Base-by-base conservation (phyloP, 2,113 vertebrate species). In the Acanthochromis polyacanthus region DNA sequence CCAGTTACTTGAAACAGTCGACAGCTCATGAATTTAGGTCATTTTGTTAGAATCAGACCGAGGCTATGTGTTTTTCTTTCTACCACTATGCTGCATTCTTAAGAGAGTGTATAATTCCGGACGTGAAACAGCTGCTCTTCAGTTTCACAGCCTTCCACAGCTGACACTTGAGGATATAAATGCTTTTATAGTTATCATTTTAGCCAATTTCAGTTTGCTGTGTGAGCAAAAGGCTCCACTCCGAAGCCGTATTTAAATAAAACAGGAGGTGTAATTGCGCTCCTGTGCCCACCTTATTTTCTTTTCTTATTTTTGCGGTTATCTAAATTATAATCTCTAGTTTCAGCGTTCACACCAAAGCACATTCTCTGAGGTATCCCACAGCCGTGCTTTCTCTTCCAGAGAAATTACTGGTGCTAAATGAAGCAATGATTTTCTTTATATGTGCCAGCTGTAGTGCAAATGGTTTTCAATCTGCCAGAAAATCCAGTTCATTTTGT, bases 291-390 rank as follows among this genome's bases (percentile, higher is more conserved):
- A 76, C 66, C 43, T 67, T 80, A 64, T 86, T 59, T 78, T 62
- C 50, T 40, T 10, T 58, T 28, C 59, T 77, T 70, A 53, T 83
- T 71, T 70, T 55, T 63, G 55, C 46, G 6, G 64, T 73, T 87
- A 88, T 89, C 87, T 83, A 88, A 91, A 91, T 90, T 82, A 89
- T 90, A 83, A 93, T 92, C 91, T 92, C 79, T 76, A 56, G 70
- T 86, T 87, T 88, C 80, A 64, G 72, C 30, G 4, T 84, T 83
- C 70, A 70, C 55, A 83, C 78, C 74, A 78, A 77, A 85, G 84
- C 74, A 65, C 71, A 75, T 80, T 90, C 88, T 86, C 71, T 17
- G 71, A 83, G 86, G 89, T 88, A 88, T 89, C 87, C 81, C 71
- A 68, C 65, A 78, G 59, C 71, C 57, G 71, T 72, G 80, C 76